Base-by-base conservation (phyloP, 1,140 invertebrate species). In the Hirudo medicinalis region DNA sequence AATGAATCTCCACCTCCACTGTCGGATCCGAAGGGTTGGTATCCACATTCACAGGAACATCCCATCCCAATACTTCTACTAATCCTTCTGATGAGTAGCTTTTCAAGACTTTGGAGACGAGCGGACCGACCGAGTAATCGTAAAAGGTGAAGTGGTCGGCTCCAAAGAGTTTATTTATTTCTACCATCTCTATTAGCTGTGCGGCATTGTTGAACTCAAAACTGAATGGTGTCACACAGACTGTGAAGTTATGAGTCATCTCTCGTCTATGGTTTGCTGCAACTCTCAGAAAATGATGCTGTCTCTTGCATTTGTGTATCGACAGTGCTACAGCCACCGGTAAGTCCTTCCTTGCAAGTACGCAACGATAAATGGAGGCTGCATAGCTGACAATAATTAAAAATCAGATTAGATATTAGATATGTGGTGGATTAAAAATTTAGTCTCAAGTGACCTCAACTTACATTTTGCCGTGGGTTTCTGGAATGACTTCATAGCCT, bases 141-240 rank as follows among this genome's bases (percentile, higher is more conserved):
- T 94, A 97, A 78, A 97, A 88, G 36, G 90, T 90, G 78, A 96
- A 92, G 79, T 92, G 90, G 36, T 87, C 87, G 0, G 90, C 90
- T 0, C 93, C 93, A 68, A 96, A 82, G 22, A 96, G 80, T 11
- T 86, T 85, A 78, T 96, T 91, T 68, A 96, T 83, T 82, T 96
- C 93, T 72, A 96, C 87, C 84, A 93, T 95, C 83, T 96, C 92
- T 72, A 95, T 84, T 72, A 97, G 83, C 83, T 92, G 90, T 60
- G 82, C 74, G 27, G 76, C 75, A 76, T 87, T 85, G 78, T 92
- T 89, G 81, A 93, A 96, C 74, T 89, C 86, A 78, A 90, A 94
- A 81, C 95, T 92, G 54, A 97, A 85, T 0, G 94, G 92, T 76
- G 95, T 94, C 17, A 96, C 89, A 80, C 94, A 97, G n/a, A 95